Percentiles rank a stretch among this genome's conserved stretches.
Conservation (phyloP, 2,113 vertebrate species). For the Neomonachus schauinslandi region DNA sequence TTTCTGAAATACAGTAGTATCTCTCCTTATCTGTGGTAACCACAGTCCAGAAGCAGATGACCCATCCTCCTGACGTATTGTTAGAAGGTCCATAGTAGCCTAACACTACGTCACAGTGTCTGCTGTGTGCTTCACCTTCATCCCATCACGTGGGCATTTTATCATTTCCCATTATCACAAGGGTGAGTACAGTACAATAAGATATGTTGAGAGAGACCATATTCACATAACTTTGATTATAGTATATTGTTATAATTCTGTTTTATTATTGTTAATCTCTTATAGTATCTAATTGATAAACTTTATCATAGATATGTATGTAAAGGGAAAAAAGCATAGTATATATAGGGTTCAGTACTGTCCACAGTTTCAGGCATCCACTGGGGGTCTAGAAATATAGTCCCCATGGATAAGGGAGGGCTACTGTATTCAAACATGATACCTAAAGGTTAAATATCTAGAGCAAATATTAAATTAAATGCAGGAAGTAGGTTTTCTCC, state of each 20-base stretch:
- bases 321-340: not conserved
- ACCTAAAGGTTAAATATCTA: conserved; percentile 27
- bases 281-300: not conserved
- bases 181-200: not conserved
- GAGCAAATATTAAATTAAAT: conserved; percentile 54
- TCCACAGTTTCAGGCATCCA: not conserved
- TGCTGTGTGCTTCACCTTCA: not conserved
- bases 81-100: not conserved
- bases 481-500: conserved; percentile 50
- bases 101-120: not conserved
- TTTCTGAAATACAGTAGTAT: conserved; percentile 26
- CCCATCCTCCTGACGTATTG: not conserved
- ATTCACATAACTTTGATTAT: not conserved
- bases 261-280: not conserved
- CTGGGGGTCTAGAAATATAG: not conserved
- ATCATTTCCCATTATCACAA: not conserved
- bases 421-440: not conserved
- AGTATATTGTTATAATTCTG: not conserved
- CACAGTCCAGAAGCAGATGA: not conserved
- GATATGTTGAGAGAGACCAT: not conserved
- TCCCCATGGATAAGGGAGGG: not conserved
- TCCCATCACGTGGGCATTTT: not conserved
- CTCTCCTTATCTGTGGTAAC: not conserved
- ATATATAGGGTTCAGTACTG: not conserved
- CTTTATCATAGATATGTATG: not conserved